Evolutionary conservation across 2,113 vertebrate species (phyloP).

Genomic region (Dipodomys stephensi): DNA sequence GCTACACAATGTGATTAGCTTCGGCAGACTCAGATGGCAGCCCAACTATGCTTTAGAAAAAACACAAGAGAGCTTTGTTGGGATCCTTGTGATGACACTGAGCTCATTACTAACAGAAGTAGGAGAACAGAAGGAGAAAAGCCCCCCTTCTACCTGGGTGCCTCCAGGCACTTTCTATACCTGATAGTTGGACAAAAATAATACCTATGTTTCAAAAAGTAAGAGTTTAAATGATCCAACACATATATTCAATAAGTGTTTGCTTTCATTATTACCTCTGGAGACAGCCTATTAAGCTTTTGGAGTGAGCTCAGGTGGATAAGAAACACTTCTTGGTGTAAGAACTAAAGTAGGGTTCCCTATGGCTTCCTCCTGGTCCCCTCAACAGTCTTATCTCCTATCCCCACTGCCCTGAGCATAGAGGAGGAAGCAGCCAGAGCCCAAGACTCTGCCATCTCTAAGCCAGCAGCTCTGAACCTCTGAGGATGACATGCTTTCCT

Average conservation of each 20-base stretch:
- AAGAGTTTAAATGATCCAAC: slow-evolving; percentile 47
- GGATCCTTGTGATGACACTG: neutral
- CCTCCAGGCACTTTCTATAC: slow-evolving; percentile 2
- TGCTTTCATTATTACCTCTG: slow-evolving; percentile 19
- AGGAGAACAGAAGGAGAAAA: neutral
- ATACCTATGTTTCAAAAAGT: slow-evolving; percentile 34
- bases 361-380: neutral
- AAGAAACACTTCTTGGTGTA: neutral
- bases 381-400: neutral
- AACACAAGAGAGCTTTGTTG: neutral
- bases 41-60: neutral
- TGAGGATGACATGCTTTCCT: neutral
- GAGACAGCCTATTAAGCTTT: neutral
- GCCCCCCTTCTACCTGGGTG: neutral
- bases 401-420: neutral
- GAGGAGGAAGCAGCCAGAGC: neutral
- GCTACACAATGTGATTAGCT: neutral
- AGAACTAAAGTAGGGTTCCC: neutral
- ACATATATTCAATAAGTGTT: slow-evolving; percentile 60
- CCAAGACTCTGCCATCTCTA: neutral
- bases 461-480: neutral
- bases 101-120: neutral
- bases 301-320: neutral
- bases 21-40: neutral
- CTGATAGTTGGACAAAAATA: slow-evolving; percentile 47